A percentile compares a stretch with the other conserved stretches of the same genome.
phyloP scores from a whole-genome alignment of 2,888 invertebrate species.

The Acanthosepion pharaonis region DNA sequence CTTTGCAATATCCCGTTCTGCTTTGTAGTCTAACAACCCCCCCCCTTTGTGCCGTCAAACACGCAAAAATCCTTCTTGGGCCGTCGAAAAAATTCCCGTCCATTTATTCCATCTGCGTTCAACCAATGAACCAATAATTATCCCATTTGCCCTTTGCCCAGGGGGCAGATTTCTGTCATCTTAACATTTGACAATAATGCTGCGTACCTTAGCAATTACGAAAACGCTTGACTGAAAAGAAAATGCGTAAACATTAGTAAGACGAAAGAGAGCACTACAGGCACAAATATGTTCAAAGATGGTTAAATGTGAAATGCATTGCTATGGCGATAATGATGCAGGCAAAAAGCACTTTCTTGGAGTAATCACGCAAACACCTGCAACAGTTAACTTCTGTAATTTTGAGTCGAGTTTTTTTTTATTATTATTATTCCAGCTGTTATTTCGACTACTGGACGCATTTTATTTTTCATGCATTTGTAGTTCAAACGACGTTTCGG shows the following conservation, averaged over 20 bases:
- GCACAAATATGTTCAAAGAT: background rate
- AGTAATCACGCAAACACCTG: too few relatives aligned
- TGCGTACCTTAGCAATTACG: background rate
- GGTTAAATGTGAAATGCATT: too few relatives aligned
- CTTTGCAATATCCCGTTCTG: too few relatives aligned
- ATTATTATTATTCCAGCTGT: too few relatives aligned
- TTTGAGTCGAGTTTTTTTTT: too few relatives aligned
- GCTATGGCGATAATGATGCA: too few relatives aligned
- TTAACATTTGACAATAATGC: background rate
- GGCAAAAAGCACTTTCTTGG: too few relatives aligned
- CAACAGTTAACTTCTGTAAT: too few relatives aligned
- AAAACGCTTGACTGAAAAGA: background rate
- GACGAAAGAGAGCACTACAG: background rate
- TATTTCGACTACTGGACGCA: too few relatives aligned
- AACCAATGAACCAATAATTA: background rate
- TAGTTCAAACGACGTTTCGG: too few relatives aligned
- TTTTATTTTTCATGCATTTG: too few relatives aligned
- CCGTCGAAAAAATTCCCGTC: background rate
- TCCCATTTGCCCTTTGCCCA: background rate
- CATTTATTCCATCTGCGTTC: background rate
- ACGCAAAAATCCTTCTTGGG: background rate
- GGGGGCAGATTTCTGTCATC: background rate
- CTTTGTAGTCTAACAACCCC: too few relatives aligned
- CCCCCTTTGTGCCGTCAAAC: background rate
- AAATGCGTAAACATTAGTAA: background rate